phyloP scores from a whole-genome alignment of 2,113 vertebrate species.

The Uria lomvia region DNA sequence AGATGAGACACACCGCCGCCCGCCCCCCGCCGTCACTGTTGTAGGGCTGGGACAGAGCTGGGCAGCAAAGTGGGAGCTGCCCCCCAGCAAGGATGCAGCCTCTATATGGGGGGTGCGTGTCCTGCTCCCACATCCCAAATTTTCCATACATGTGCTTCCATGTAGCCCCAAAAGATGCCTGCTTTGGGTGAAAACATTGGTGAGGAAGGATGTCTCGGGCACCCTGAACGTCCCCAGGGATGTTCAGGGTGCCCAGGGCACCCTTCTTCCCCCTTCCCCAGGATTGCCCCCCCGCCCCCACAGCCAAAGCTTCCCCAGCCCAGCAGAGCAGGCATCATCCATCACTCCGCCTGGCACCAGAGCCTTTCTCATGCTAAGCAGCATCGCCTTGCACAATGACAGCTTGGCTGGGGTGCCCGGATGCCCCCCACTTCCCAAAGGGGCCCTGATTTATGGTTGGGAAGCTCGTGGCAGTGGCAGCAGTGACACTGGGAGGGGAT shows the following conservation, averaged over 20 bases:
- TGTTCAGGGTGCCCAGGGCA: accelerated
- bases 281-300: background rate
- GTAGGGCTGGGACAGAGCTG: background rate
- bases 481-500: background rate
- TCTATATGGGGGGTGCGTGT: background rate
- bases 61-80: background rate
- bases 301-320: background rate
- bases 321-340: conserved; percentile 35
- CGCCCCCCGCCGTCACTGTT: background rate
- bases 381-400: conserved; percentile 37
- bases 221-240: background rate
- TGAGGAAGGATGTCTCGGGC: background rate
- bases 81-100: background rate
- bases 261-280: background rate
- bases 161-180: background rate
- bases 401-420: conserved; percentile 56
- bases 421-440: conserved; percentile 40
- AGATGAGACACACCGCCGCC: background rate
- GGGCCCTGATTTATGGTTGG: conserved; percentile 61
- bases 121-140: background rate
- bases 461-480: background rate
- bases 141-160: background rate
- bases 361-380: conserved; percentile 70
- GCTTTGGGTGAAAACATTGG: background rate
- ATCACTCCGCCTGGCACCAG: conserved; percentile 33